Conservation (phyloP, 30 jellyfish, hydroid and myxozoan genomes). For the Aurelia sp. region DNA sequence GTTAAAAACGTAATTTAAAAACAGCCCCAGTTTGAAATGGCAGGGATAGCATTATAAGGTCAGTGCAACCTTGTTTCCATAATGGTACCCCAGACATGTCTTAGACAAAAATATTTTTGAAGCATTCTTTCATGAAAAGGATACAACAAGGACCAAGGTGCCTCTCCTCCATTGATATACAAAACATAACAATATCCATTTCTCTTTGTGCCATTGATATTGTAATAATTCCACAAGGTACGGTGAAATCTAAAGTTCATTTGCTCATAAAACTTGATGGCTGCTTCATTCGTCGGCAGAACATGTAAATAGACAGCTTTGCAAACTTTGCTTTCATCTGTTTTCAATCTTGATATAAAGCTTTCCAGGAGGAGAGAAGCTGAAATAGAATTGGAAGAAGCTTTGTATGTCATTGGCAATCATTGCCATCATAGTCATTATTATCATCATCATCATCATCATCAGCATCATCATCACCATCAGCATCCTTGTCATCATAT, state of each 20-base stretch:
- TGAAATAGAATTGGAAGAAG: conserved; percentile 11
- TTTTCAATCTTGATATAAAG: conserved; percentile 71
- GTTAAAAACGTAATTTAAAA: too few species aligned
- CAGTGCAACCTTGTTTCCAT: too few species aligned
- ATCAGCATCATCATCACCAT: too few species aligned
- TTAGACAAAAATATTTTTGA: too few species aligned
- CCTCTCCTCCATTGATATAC: conserved; percentile 91
- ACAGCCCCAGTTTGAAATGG: too few species aligned
- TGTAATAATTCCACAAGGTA: conserved; percentile 74
- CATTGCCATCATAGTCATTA: too few species aligned
- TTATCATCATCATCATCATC: too few species aligned
- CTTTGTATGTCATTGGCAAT: too few species aligned
- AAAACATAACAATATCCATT: conserved; percentile 91
- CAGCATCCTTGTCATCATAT: too few species aligned
- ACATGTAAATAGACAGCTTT: conserved; percentile 97
- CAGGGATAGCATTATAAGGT: too few species aligned
- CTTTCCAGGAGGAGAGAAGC: conserved; percentile 88
- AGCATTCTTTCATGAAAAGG: conserved; percentile 40
- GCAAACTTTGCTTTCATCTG: conserved; percentile 63
- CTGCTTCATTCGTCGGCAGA: conserved; percentile 81
- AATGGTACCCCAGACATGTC: too few species aligned
- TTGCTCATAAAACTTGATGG: conserved; percentile 84
- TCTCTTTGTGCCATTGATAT: conserved; percentile 76
- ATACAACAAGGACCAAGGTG: conserved; percentile 93
- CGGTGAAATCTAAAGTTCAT: conserved; percentile 78